Conservation (phyloP, 92 coral and sea anemone species). For the Isaurus tuberculatus region DNA sequence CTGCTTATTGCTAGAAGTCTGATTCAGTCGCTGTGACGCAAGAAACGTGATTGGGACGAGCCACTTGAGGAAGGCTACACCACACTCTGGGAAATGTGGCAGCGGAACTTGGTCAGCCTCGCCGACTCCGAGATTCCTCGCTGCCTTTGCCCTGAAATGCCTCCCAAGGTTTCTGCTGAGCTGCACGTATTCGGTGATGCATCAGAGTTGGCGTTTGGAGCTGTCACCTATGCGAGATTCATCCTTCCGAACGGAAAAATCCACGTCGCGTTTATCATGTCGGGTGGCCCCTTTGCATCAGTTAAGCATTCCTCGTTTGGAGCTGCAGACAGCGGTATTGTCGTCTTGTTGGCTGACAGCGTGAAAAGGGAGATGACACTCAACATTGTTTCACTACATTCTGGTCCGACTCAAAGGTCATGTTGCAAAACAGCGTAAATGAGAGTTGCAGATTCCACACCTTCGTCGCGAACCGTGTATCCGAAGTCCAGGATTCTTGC, state of each 20-base stretch:
- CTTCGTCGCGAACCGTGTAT: constrained; percentile 69
- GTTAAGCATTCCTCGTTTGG: constrained; percentile 70
- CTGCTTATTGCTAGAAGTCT: constrained; percentile 52
- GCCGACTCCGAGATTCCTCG: constrained; percentile 44
- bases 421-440: constrained; percentile 63
- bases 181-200: constrained; percentile 73
- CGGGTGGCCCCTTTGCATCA: constrained; percentile 72
- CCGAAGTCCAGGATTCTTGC: constrained; percentile 68
- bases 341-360: constrained; percentile 47
- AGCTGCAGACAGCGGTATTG: constrained; percentile 76
- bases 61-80: constrained; percentile 53
- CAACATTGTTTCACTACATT: constrained; percentile 32
- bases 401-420: constrained; percentile 69
- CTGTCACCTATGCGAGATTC: not conserved
- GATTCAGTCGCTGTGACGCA: constrained; percentile 60
- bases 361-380: constrained; percentile 55
- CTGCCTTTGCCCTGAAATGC: constrained; percentile 49
- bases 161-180: constrained; percentile 21
- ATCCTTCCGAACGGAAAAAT: not conserved
- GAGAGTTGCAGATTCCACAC: constrained; percentile 74
- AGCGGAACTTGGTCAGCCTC: constrained; percentile 38
- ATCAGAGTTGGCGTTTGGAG: constrained; percentile 60
- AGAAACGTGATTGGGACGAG: constrained; percentile 62
- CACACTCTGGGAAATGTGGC: constrained; percentile 40
- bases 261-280: constrained; percentile 57